phyloP scores from a whole-genome alignment of 37 sponge, comb jelly and placozoan genomes.

The Tethya wilhelma region DNA sequence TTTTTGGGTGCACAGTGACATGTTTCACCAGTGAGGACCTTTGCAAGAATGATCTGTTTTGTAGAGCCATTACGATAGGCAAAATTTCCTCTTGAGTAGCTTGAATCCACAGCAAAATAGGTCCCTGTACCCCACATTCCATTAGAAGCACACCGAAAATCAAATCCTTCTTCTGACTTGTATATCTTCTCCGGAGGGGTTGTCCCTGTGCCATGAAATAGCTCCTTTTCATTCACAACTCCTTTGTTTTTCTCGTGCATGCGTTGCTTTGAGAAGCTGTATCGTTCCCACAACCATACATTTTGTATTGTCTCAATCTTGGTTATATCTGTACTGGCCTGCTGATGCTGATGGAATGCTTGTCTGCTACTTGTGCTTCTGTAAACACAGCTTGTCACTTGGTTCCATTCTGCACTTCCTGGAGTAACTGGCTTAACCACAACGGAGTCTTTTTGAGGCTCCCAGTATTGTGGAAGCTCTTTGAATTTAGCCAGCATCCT shows the following conservation, averaged over 20 bases:
- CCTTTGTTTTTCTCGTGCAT: conserved; percentile 49
- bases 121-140: conserved; percentile 81
- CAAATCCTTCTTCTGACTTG: conserved; percentile 70
- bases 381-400: neutral
- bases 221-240: conserved; percentile 41
- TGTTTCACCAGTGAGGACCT: conserved; percentile 60
- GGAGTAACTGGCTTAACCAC: conserved; percentile 13
- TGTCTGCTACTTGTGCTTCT: no score
- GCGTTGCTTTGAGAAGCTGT: conserved; percentile 28
- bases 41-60: conserved; percentile 66
- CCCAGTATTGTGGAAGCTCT: conserved; percentile 32
- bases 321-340: conserved; percentile 2
- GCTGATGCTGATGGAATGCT: no score
- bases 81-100: conserved; percentile 71
- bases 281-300: conserved; percentile 71
- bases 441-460: conserved; percentile 9
- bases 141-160: conserved; percentile 31
- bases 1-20: conserved; percentile 26
- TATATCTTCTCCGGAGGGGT: conserved; percentile 48
- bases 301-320: conserved; percentile 70
- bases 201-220: conserved; percentile 71
- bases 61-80: conserved; percentile 7
- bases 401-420: conserved; percentile 33
- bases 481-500: neutral
- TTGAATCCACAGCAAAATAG: conserved; percentile 82